phyloP scores from a whole-genome alignment of 2,113 vertebrate species.

The Axis porcinus region DNA sequence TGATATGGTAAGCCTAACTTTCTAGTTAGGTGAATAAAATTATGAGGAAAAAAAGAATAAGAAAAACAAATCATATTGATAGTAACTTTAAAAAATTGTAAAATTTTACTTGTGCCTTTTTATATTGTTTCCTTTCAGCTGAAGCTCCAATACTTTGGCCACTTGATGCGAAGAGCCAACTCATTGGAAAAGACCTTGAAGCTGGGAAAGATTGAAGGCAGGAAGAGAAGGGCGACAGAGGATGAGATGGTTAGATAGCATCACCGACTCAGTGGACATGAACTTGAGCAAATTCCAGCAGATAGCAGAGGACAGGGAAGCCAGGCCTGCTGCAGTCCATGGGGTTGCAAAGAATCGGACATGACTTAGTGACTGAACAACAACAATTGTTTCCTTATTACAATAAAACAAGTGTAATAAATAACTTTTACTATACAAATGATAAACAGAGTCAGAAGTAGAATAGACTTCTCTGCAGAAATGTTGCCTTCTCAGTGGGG shows the following conservation, averaged over 20 bases:
- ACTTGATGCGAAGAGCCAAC: not conserved
- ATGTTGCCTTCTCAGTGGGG: not conserved
- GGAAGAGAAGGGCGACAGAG: not conserved
- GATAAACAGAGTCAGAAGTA: not conserved
- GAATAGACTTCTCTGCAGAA: not conserved
- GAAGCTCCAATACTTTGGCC: not conserved
- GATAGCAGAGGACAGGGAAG: not conserved
- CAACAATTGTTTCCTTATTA: not conserved
- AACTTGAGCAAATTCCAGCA: not conserved
- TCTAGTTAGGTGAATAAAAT: not conserved
- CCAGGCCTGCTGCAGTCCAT: not conserved
- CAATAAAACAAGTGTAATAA: not conserved
- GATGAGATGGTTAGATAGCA: not conserved
- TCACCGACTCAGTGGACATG: not conserved
- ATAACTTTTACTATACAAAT: not conserved
- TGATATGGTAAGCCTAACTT: not conserved
- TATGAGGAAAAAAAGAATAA: not conserved
- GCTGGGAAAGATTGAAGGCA: not conserved
- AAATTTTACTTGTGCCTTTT: not conserved
- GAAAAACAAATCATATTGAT: not conserved
- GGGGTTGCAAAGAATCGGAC: not conserved
- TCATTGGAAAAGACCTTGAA: not conserved
- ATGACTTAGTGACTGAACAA: too few species aligned
- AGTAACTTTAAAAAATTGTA: not conserved
- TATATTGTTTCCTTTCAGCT: not conserved